Evolutionary conservation across 1,140 invertebrate genomes (phyloP).

Genomic region (Pseudomyrmex dendroicus): DNA sequence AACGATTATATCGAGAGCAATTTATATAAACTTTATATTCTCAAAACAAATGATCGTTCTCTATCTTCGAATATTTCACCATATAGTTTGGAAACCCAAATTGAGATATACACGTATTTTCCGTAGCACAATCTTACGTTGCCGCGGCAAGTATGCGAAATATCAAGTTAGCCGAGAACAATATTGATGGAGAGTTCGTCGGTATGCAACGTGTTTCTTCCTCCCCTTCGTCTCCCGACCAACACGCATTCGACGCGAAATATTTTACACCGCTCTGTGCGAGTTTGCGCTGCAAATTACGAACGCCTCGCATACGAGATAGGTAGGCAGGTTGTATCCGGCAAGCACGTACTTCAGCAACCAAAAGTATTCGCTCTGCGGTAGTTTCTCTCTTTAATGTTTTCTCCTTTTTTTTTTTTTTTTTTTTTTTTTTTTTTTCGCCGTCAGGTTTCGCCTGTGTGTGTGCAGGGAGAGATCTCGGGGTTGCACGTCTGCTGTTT

Average conservation of each 20-base stretch:
- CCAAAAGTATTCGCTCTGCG: constrained; percentile 13
- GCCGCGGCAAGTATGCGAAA: neutral
- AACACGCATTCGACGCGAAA: neutral
- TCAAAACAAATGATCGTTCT: too few species aligned
- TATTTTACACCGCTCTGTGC: constrained; percentile 38
- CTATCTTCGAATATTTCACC: too few species aligned
- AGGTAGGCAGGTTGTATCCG: constrained; percentile 13
- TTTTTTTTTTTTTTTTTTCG: neutral
- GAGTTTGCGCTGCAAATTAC: constrained; percentile 48
- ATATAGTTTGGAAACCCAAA: too few species aligned
- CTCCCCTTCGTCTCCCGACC: neutral
- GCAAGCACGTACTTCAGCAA: constrained; percentile 30
- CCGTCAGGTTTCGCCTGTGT: too few species aligned
- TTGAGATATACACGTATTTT: too few species aligned
- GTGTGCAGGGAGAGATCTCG: neutral
- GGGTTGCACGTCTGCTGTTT: constrained; percentile 14
- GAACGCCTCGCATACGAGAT: constrained; percentile 22
- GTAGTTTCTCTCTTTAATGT: constrained; percentile 5
- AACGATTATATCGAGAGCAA: too few species aligned
- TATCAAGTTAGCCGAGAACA: constrained; percentile 8
- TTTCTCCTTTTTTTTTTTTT: neutral
- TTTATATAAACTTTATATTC: too few species aligned
- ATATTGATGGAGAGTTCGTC: constrained; percentile 12
- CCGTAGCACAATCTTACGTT: neutral
- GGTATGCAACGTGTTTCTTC: neutral